A percentile compares a stretch with the other conserved stretches of the same genome.
These are phyloP conservation scores for Villa cingulata DNA, from an alignment of 2,888 invertebrate genomes.

Conservation along the genomic window DNA sequence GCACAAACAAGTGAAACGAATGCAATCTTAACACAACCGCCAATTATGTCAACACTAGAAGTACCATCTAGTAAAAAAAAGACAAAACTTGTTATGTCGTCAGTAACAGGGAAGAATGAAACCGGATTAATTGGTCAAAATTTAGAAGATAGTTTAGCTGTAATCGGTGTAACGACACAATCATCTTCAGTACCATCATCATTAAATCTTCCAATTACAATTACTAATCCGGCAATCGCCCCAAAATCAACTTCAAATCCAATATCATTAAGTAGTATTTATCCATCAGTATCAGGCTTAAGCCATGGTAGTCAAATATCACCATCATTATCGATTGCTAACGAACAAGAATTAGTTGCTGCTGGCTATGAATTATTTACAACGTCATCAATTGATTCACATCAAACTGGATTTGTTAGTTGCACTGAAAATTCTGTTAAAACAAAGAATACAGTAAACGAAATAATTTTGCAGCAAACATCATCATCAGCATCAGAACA, in stretches of 20 bases:
- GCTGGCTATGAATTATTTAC: slow-evolving; percentile 9
- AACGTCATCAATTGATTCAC: slow-evolving; percentile 4
- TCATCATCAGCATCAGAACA: not conserved
- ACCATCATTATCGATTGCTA: slow-evolving; percentile 7
- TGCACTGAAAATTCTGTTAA: too few species aligned
- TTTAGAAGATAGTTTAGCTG: slow-evolving; percentile 44
- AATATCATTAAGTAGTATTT: slow-evolving; percentile 15
- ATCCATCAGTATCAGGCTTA: slow-evolving; percentile 5
- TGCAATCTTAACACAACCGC: slow-evolving; percentile 56
- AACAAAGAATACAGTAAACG: too few species aligned
- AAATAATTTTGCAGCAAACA: not conserved
- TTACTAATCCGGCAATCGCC: slow-evolving; percentile 61
- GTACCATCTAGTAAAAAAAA: slow-evolving; percentile 42
- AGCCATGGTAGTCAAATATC: slow-evolving; percentile 9
- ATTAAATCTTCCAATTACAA: slow-evolving; percentile 60
- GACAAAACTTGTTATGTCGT: not conserved
- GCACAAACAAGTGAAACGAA: slow-evolving; percentile 59
- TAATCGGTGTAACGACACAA: slow-evolving; percentile 41
- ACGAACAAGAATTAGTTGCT: not conserved
- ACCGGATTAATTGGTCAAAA: slow-evolving; percentile 17
- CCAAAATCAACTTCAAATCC: slow-evolving; percentile 27
- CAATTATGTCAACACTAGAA: slow-evolving; percentile 69
- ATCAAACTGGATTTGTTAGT: not conserved
- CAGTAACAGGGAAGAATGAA: slow-evolving; percentile 17
- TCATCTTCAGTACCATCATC: slow-evolving; percentile 49